Evolutionary conservation across 2,888 invertebrate genomes (phyloP).

Genomic region (Eledona agricola): DNA sequence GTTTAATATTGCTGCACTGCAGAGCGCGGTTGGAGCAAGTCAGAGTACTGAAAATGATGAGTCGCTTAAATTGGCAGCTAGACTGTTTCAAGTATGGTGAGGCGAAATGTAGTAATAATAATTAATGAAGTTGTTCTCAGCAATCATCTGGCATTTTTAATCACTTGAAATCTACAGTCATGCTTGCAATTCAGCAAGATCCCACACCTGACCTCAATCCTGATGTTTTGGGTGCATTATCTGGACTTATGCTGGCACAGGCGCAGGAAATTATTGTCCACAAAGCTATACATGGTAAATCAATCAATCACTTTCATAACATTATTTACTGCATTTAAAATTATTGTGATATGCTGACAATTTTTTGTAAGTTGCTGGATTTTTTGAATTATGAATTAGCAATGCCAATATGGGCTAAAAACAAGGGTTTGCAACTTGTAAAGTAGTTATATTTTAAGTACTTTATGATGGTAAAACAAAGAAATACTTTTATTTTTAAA

Average conservation of each 20-base stretch:
- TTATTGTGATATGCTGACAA: too few relatives aligned
- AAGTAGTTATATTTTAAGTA: too few relatives aligned
- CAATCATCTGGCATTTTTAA: slow-evolving; percentile 90
- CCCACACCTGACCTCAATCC: slow-evolving; percentile 95
- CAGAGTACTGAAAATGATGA: slow-evolving; percentile 92
- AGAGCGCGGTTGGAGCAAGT: slow-evolving; percentile 85
- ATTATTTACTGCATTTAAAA: too few relatives aligned
- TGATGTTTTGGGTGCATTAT: slow-evolving; percentile 87
- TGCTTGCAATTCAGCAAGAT: slow-evolving; percentile 89
- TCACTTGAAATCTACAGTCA: slow-evolving; percentile 82
- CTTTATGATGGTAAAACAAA: too few relatives aligned
- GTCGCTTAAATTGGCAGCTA: slow-evolving; percentile 90
- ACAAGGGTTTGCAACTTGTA: too few relatives aligned
- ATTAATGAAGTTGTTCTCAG: slow-evolving; percentile 61
- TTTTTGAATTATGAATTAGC: slow-evolving; percentile 1
- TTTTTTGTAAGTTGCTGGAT: too few relatives aligned
- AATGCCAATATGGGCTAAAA: too few relatives aligned
- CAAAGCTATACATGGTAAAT: slow-evolving; percentile 87
- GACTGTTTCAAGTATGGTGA: slow-evolving; percentile 80
- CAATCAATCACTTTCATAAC: slow-evolving; percentile 6
- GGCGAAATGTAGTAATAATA: slow-evolving; percentile 6
- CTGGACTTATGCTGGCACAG: slow-evolving; percentile 94
- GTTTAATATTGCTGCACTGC: slow-evolving; percentile 95
- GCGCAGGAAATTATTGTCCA: slow-evolving; percentile 97
- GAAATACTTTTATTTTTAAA: too few relatives aligned